Base-by-base conservation (phyloP, 2,888 invertebrate species). In the Drosophila atripex region DNA sequence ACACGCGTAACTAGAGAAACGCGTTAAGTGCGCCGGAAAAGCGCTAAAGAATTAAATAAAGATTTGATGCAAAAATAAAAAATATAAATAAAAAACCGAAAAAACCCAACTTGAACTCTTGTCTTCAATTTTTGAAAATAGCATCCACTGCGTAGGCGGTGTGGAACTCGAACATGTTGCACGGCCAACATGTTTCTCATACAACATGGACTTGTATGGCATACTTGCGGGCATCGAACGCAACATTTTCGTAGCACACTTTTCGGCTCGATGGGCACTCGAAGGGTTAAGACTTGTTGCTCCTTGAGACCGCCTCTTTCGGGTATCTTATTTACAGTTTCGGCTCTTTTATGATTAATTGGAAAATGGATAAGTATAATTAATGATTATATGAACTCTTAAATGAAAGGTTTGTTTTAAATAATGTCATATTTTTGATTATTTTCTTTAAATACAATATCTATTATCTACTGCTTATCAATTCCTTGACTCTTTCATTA, bases 91-190 rank as follows among this genome's bases (percentile, higher is more conserved):
- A 41, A 41, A 35, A 59, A 71, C 46, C 25, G 45, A 55, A 60
- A 61, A 58, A 66, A 45, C 23, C 49, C 45, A 38, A 54, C 38
- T 55, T 45, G 55, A 64, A 58, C 60, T 35, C 39, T 18, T 55
- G 49, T 54, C 38, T 32, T 39, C 50, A 18, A 14, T 18, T 32
- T 32, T 52, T 25, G 14, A 56, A 52, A 23, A 45, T 56, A 16
- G 30, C 49, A 14, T 82, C 78, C 78, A 18, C 18, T 2, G 18
- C 18, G 2, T 2, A 18, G 18, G 18, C 18, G 18, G 18, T 43
- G 74, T 80, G 77, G 70, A 76, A 53, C 47, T 43, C 73, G 43
- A 79, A 61, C 86, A 84, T 71, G 87, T 84, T 80, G 54, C 38
- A 5, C 7, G 3, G 51, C 58, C 52, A 18, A 11, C 51, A 51